Conservation (phyloP, 2,797 vertebrate genomes). For the Phrynocephalus vlangalii region DNA sequence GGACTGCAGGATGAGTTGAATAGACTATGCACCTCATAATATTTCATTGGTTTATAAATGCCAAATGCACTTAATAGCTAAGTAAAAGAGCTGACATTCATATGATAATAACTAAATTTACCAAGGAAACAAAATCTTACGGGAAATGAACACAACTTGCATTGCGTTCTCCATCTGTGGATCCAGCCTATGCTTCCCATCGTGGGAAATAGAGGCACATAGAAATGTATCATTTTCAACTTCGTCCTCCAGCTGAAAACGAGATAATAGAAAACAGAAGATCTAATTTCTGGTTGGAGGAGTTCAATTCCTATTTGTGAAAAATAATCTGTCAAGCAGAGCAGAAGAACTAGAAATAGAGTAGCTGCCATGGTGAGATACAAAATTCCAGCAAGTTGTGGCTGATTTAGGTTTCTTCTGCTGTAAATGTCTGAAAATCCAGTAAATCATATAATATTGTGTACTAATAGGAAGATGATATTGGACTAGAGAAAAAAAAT, state of each 20-base stretch:
- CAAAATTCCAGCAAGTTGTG: constrained; percentile 12
- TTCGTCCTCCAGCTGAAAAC: neutral
- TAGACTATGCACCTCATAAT: neutral
- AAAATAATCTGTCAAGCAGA: constrained; percentile 5
- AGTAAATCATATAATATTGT: neutral
- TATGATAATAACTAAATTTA: constrained; percentile 21
- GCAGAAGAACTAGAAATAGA: neutral
- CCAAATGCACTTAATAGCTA: constrained; percentile 37
- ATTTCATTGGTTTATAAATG: neutral
- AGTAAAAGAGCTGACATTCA: constrained; percentile 32
- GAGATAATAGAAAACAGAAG: constrained; percentile 25
- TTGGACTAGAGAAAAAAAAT: neutral
- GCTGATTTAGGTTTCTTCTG: constrained; percentile 15
- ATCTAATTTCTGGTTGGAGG: constrained; percentile 18
- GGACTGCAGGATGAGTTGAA: neutral
- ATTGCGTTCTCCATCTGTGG: constrained; percentile 4
- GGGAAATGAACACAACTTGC: constrained; percentile 3
- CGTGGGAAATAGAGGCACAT: constrained; percentile 2
- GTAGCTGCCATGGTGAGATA: neutral
- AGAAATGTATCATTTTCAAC: constrained; percentile 6
- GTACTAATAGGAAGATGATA: neutral
- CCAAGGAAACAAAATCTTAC: constrained; percentile 26
- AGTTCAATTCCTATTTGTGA: constrained; percentile 2
- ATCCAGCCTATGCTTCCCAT: neutral
- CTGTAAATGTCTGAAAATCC: constrained; percentile 24